These are phyloP conservation scores for Cotesia vestalis DNA, from an alignment of 1,140 invertebrate genomes.

Conservation along the genomic window DNA sequence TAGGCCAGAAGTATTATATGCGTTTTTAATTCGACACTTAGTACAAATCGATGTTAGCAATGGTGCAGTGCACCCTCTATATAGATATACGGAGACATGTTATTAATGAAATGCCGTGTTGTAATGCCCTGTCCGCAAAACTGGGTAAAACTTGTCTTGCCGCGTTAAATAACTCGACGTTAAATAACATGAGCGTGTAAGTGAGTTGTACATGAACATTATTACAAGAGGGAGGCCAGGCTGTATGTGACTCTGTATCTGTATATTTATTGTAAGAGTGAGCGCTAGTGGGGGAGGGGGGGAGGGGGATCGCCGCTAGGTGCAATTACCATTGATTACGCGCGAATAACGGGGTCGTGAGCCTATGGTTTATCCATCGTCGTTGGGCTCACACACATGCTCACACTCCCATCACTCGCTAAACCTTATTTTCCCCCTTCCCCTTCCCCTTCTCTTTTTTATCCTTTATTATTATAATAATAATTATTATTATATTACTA, in stretches of 20 bases:
- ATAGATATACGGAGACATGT: constrained; percentile 1
- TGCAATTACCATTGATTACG: constrained; percentile 40
- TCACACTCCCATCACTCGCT: not conserved
- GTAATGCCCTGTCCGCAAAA: constrained; percentile 2
- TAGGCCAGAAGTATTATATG: constrained; percentile 37
- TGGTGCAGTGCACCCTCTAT: not conserved
- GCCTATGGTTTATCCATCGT: constrained; percentile 23
- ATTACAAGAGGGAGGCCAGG: not conserved
- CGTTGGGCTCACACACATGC: too few relatives aligned
- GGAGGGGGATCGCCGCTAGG: constrained; percentile 30
- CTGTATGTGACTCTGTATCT: not conserved
- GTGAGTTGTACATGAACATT: constrained; percentile 19
- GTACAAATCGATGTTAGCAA: constrained; percentile 33
- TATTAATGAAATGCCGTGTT: constrained; percentile 6
- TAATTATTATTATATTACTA: constrained; percentile 7
- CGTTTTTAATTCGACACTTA: constrained; percentile 42
- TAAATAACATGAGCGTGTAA: constrained; percentile 18
- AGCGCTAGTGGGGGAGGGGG: not conserved
- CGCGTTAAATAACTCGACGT: constrained; percentile 35
- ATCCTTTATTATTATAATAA: constrained; percentile 24
- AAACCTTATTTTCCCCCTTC: constrained; percentile 17
- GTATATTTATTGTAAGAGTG: not conserved
- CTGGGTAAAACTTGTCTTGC: constrained; percentile 34
- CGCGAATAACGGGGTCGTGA: constrained; percentile 33
- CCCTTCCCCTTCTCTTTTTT: constrained; percentile 27